Percentiles rank a stretch among this genome's conserved stretches.
Conservation (phyloP, 2,113 vertebrate species). For the Oryzias celebensis region DNA sequence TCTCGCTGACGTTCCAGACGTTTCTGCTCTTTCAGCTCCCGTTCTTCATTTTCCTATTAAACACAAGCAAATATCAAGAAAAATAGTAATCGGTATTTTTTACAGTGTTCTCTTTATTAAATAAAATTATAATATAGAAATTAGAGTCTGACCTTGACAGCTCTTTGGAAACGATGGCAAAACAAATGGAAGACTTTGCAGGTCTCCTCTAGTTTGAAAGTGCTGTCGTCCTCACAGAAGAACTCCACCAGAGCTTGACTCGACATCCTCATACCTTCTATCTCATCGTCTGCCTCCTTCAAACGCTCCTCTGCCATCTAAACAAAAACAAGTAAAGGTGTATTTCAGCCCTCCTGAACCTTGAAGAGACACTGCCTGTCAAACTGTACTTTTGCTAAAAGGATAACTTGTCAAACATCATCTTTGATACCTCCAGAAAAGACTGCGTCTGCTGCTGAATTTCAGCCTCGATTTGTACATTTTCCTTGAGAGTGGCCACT, state of each 20-base stretch:
- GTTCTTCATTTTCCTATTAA: constrained; percentile 78
- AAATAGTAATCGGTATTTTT: background rate
- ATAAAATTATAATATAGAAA: background rate
- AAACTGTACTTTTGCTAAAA: background rate
- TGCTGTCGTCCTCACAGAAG: constrained; percentile 79
- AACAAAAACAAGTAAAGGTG: background rate
- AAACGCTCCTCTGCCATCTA: constrained; percentile 74
- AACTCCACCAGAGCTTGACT: constrained; percentile 79
- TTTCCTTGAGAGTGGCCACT: constrained; percentile 62
- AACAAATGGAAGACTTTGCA: constrained; percentile 77
- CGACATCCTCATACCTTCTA: constrained; percentile 74
- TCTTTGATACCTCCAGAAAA: constrained; percentile 75
- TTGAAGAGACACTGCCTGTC: background rate
- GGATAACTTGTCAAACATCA: background rate
- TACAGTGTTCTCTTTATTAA: background rate
- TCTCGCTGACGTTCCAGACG: constrained; percentile 73
- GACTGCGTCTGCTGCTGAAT: constrained; percentile 68
- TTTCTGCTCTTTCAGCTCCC: constrained; percentile 77
- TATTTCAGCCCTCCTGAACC: background rate
- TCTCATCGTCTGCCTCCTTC: constrained; percentile 71
- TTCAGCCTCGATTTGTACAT: constrained; percentile 65
- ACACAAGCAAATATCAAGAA: background rate
- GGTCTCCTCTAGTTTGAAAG: constrained; percentile 79
- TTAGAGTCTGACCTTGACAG: constrained; percentile 68
- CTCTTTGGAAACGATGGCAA: constrained; percentile 77